Conservation (phyloP, 2,113 vertebrate genomes). For the Cololabis saira region DNA sequence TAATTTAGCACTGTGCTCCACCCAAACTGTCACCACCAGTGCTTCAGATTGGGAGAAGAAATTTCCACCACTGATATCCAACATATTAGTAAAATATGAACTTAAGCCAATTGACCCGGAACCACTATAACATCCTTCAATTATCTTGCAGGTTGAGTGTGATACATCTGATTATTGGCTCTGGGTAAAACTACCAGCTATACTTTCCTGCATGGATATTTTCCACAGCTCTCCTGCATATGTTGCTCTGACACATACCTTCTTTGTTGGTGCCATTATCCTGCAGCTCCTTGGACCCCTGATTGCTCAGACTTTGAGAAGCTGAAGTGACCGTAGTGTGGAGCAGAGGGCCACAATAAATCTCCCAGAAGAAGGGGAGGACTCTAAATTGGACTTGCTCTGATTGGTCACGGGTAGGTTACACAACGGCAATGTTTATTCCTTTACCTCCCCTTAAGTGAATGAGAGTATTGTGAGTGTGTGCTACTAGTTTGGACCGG, state of each 20-base stretch:
- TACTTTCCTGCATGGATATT: background rate
- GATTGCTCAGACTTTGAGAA: constrained; percentile 60
- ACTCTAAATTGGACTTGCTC: constrained; percentile 25
- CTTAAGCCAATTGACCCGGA: background rate
- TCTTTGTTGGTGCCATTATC: constrained; percentile 73
- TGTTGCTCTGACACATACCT: constrained; percentile 54
- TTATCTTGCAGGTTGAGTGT: no score
- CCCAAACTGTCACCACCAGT: background rate
- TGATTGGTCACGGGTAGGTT: constrained; percentile 67
- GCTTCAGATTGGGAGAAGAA: background rate
- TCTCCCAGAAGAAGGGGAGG: constrained; percentile 56
- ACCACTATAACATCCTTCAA: background rate
- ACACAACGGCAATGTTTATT: constrained; percentile 53
- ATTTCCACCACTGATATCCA: background rate
- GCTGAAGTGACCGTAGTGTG: constrained; percentile 44
- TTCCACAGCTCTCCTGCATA: background rate
- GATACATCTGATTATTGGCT: background rate
- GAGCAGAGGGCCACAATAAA: constrained; percentile 50
- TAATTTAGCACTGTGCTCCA: rapidly evolving
- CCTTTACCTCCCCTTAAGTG: constrained; percentile 36
- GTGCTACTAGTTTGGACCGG: constrained; percentile 47
- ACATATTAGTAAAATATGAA: background rate
- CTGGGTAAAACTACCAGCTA: constrained; percentile 1
- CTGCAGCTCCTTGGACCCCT: constrained; percentile 54
- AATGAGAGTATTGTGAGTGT: constrained; percentile 56